Base-by-base conservation (phyloP, 2,113 vertebrate species). In the Chrysemys picta region DNA sequence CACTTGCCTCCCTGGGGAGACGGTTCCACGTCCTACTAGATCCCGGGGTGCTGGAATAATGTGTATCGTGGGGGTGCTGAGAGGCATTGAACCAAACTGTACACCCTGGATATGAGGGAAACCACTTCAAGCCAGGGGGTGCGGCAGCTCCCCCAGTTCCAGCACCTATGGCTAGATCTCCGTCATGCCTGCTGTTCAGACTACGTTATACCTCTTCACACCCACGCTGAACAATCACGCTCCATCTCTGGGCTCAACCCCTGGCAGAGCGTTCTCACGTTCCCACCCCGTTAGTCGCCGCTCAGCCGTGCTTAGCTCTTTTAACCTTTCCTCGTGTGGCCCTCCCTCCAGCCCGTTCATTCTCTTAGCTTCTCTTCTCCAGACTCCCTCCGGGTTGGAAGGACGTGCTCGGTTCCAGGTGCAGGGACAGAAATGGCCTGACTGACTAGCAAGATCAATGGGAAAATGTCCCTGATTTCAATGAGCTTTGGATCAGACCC, bases 331-430 rank as follows among this genome's bases (percentile, higher is more conserved):
- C 31, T 57, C 56, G 27, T 1, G 75, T 85, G 47, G 6, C 25
- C 27, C 5, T 3, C 88, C 24, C 38, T 89, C 29, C 80, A 82
- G 56, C 6, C 3, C 45, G 2, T 35, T 84, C 1, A 0, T 6
- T 27, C 45, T 0, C 0, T 54, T 47, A 54, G 3, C 2, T 82
- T 87, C n/a, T 52, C 25, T 79, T 83, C 5, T 50, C n/a, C 31
- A 1, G 42, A 53, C n/a, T 76, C 82, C 76, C 22, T 59, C 17
- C 69, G 59, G 21, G 31, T 10, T 65, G 81, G 59, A 54, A 84
- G 50, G 27, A 50, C n/a, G 3, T 5, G 10, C 17, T 31, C 52
- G 0, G 11, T 1, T 78, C 57, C 19, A 78, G 57, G 3, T n/a
- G 2, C 57, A n/a, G 62, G 62, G 25, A 42, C 25, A 54, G 0